phyloP scores from a whole-genome alignment of 1,140 invertebrate species.

The Trichoplusia ni region DNA sequence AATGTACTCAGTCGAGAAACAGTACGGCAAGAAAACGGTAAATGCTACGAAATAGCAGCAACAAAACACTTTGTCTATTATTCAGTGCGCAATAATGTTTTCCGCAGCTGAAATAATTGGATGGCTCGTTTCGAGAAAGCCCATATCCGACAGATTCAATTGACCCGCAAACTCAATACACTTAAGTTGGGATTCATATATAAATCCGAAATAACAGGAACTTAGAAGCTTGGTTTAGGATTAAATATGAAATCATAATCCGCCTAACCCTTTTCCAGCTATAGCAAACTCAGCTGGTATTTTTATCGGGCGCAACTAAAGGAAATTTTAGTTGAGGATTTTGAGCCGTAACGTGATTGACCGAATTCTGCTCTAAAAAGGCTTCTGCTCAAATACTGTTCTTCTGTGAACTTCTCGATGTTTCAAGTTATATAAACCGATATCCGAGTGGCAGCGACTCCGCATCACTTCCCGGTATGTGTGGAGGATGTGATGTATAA shows the following conservation, averaged over 20 bases:
- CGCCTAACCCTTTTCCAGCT: too few relatives aligned
- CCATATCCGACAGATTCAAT: constrained; percentile 11
- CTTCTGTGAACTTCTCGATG: neutral
- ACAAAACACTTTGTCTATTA: constrained; percentile 18
- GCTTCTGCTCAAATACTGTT: neutral
- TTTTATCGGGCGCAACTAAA: too few relatives aligned
- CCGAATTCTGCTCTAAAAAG: too few relatives aligned
- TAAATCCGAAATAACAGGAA: neutral
- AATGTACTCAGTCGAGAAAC: constrained; percentile 15
- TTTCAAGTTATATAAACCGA: neutral
- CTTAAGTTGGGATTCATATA: neutral
- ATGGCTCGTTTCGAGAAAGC: constrained; percentile 18
- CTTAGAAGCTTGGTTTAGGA: neutral
- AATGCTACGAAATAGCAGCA: neutral
- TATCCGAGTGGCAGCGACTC: constrained; percentile 6
- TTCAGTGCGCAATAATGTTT: constrained; percentile 19
- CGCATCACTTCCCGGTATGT: constrained; percentile 9
- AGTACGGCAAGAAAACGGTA: constrained; percentile 11
- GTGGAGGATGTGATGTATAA: constrained; percentile 20
- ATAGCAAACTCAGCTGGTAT: too few relatives aligned
- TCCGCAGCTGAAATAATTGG: constrained; percentile 16
- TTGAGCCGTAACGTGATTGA: too few relatives aligned
- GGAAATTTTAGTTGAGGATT: too few relatives aligned
- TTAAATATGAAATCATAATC: too few relatives aligned
- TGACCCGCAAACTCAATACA: constrained; percentile 8